Evolutionary conservation across 1,140 invertebrate genomes (phyloP).

Genomic region (Atta cephalotes): DNA sequence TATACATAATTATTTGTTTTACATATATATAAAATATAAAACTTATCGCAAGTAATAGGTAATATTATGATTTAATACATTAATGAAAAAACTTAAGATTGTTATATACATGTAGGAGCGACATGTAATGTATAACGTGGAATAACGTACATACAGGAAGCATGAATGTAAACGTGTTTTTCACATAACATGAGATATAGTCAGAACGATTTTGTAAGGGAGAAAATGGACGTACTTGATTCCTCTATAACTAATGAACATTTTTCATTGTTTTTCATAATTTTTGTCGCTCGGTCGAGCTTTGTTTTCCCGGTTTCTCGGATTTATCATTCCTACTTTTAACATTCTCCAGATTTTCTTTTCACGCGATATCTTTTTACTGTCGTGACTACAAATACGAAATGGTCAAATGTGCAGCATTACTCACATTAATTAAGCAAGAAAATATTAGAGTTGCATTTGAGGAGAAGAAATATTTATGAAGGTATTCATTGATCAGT

Average conservation of each 20-base stretch:
- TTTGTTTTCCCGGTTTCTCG: slow-evolving; percentile 55
- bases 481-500: background rate
- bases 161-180: slow-evolving; percentile 1
- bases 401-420: slow-evolving; percentile 47
- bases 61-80: background rate
- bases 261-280: slow-evolving; percentile 67
- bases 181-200: slow-evolving; percentile 12
- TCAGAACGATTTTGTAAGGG: slow-evolving; percentile 23
- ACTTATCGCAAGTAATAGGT: background rate
- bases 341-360: slow-evolving; percentile 32
- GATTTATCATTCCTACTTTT: slow-evolving; percentile 46
- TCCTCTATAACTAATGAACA: slow-evolving; percentile 53
- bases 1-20: background rate
- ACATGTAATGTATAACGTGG: background rate
- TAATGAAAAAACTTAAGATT: background rate
- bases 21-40: background rate
- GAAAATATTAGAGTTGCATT: slow-evolving; percentile 21
- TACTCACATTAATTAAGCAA: slow-evolving; percentile 55
- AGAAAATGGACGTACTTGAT: slow-evolving; percentile 58
- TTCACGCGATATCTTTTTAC: slow-evolving; percentile 31
- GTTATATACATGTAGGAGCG: background rate
- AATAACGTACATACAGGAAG: no score
- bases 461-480: slow-evolving; percentile 19
- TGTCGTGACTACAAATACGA: slow-evolving; percentile 41
- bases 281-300: slow-evolving; percentile 18